Percentiles rank a stretch among this genome's conserved stretches.
Conservation (phyloP, 2,888 invertebrate genomes). For the Lordiphosa fenestrarum region DNA sequence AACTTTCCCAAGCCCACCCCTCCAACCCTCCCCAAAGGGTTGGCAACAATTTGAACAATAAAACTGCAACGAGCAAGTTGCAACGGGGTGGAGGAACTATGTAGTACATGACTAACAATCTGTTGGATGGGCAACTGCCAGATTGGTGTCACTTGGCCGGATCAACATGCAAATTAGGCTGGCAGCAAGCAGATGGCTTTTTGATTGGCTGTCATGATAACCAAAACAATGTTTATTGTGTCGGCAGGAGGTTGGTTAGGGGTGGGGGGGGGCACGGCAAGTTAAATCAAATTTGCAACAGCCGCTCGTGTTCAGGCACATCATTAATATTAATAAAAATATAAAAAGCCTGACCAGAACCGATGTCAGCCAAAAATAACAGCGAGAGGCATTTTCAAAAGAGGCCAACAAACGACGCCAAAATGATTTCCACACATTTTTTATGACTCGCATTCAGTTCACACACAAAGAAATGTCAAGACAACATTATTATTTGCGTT, state of each 20-base stretch:
- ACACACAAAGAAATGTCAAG: slow-evolving; percentile 61
- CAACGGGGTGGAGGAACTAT: slow-evolving; percentile 1
- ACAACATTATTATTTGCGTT: slow-evolving; percentile 33
- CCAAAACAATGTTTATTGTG: slow-evolving; percentile 23
- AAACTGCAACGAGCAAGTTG: slow-evolving; percentile 3
- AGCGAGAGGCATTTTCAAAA: slow-evolving; percentile 27
- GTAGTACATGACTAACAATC: slow-evolving; percentile 30
- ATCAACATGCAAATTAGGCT: slow-evolving; percentile 34
- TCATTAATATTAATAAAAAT: slow-evolving; percentile 68
- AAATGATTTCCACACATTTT: slow-evolving; percentile 60
- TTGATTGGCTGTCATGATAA: slow-evolving; percentile 55
- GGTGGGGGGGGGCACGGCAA: slow-evolving; percentile 11
- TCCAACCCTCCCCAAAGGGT: not conserved
- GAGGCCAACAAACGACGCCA: slow-evolving; percentile 35
- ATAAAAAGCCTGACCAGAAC: slow-evolving; percentile 46
- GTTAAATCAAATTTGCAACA: slow-evolving; percentile 44
- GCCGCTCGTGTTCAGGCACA: slow-evolving; percentile 37
- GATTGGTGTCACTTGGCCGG: slow-evolving; percentile 25
- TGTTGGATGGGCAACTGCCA: slow-evolving; percentile 28
- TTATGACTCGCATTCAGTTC: slow-evolving; percentile 26
- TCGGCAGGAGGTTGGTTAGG: not conserved
- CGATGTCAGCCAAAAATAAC: slow-evolving; percentile 58
- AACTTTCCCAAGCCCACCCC: no score
- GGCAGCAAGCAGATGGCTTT: slow-evolving; percentile 58
- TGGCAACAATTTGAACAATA: slow-evolving; percentile 15